Percentiles rank a stretch among this genome's conserved stretches.
phyloP scores from a whole-genome alignment of 2,888 invertebrate genomes.

The Arge pagana region DNA sequence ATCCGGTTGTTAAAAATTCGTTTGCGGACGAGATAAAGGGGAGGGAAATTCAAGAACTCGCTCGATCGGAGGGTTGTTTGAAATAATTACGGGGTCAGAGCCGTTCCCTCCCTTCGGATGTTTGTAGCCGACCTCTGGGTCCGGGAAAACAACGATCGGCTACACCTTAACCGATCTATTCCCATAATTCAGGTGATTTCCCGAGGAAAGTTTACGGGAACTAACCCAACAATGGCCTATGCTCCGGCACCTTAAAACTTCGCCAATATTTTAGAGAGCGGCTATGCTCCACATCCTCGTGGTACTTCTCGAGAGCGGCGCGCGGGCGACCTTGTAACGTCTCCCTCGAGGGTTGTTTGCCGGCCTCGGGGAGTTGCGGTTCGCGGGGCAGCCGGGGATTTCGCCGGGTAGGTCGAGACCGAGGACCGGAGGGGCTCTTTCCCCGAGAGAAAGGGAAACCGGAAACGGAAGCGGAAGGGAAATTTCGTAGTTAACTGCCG shows the following conservation, averaged over 20 bases:
- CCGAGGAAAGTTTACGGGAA: slow-evolving; percentile 13
- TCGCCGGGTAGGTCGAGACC: neutral
- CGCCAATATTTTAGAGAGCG: slow-evolving; percentile 51
- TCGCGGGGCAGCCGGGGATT: slow-evolving; percentile 6
- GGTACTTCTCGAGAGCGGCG: slow-evolving; percentile 28
- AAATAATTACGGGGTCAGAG: too few relatives aligned
- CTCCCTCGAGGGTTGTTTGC: slow-evolving; percentile 42
- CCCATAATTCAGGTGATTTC: slow-evolving; percentile 15
- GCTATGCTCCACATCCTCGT: slow-evolving; percentile 36
- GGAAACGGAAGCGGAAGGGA: neutral
- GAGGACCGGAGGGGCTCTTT: neutral
- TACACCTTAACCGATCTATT: slow-evolving; percentile 7
- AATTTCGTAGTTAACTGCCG: slow-evolving; percentile 6
- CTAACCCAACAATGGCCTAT: slow-evolving; percentile 19
- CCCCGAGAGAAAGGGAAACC: neutral
- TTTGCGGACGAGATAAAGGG: neutral
- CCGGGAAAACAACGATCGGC: neutral
- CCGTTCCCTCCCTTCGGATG: too few relatives aligned
- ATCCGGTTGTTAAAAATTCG: too few relatives aligned
- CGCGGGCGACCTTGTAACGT: slow-evolving; percentile 44
- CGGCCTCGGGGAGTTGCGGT: slow-evolving; percentile 34
- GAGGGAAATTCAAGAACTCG: neutral
- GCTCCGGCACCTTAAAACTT: slow-evolving; percentile 46
- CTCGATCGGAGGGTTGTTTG: too few relatives aligned
- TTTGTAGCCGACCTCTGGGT: too few relatives aligned